Conservation (phyloP, 2,113 vertebrate genomes). For the Apodemus speciosus region DNA sequence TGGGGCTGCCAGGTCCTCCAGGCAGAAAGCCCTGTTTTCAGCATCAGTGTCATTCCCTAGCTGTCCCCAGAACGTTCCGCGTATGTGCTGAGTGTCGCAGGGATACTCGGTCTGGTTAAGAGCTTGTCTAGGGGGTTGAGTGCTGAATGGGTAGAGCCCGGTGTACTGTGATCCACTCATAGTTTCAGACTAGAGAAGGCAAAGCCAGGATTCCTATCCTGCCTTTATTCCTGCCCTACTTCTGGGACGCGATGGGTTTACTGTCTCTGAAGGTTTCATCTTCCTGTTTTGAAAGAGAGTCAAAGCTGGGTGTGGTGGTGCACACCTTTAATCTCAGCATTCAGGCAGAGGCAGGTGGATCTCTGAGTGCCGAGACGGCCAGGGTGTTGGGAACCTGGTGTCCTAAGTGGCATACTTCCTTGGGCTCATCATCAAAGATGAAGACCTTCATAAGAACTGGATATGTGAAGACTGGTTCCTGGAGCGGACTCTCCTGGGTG, state of each 20-base stretch:
- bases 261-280: not conserved
- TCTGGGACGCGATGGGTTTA: not conserved
- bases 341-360: not conserved
- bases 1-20: slow-evolving; percentile 15
- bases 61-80: not conserved
- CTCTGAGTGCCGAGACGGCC: not conserved
- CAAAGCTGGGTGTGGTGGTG: not conserved
- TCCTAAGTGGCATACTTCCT: not conserved
- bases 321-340: not conserved
- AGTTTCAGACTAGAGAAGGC: not conserved
- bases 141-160: not conserved
- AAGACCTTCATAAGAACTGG: not conserved
- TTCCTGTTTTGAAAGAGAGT: not conserved
- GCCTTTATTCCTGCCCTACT: not conserved
- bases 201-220: not conserved
- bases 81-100: not conserved
- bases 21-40: slow-evolving; percentile 29
- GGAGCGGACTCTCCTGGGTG: not conserved
- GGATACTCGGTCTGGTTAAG: not conserved
- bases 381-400: not conserved
- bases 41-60: not conserved
- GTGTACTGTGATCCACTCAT: not conserved
- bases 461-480: not conserved
- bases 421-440: not conserved
- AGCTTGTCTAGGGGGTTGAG: not conserved